A percentile compares a stretch with the other conserved stretches of the same genome.
These are phyloP conservation scores for Eurytoma californica DNA, from an alignment of 2,888 invertebrate genomes.

Conservation along the genomic window DNA sequence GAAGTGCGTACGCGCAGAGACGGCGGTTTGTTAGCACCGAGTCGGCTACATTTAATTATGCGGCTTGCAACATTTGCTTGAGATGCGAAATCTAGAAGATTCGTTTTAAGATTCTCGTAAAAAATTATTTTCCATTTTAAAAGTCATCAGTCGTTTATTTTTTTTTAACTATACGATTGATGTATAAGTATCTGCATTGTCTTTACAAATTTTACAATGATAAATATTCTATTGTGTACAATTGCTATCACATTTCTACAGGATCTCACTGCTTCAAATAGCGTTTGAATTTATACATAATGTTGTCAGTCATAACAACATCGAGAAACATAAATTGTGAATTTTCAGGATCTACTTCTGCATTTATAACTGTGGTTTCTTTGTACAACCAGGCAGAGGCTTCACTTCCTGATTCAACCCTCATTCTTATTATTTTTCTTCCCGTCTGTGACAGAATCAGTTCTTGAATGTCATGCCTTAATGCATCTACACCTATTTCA, in stretches of 20 bases:
- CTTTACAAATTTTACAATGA: not conserved
- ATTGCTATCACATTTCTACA: not conserved
- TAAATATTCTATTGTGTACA: not conserved
- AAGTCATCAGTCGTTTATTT: not conserved
- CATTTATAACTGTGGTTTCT: conserved; percentile 78
- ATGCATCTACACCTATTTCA: conserved; percentile 74
- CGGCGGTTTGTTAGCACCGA: too few species aligned
- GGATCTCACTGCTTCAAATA: conserved; percentile 59
- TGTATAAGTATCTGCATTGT: not conserved
- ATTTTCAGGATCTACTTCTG: conserved; percentile 76
- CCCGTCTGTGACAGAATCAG: conserved; percentile 77
- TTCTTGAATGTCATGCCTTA: conserved; percentile 75
- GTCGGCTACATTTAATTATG: too few species aligned
- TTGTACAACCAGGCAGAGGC: conserved; percentile 81
- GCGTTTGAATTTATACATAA: conserved; percentile 78
- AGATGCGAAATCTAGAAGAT: too few species aligned
- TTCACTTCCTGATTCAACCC: conserved; percentile 78
- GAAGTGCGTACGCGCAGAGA: too few species aligned
- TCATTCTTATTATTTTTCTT: conserved; percentile 76
- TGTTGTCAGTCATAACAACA: conserved; percentile 78
- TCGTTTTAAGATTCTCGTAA: too few species aligned
- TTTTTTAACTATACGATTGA: not conserved
- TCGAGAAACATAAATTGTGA: conserved; percentile 77
- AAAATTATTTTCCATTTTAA: not conserved
- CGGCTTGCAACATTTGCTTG: too few species aligned